Evolutionary conservation across 2,113 vertebrate genomes (phyloP).

Genomic region (Mirza zaza): DNA sequence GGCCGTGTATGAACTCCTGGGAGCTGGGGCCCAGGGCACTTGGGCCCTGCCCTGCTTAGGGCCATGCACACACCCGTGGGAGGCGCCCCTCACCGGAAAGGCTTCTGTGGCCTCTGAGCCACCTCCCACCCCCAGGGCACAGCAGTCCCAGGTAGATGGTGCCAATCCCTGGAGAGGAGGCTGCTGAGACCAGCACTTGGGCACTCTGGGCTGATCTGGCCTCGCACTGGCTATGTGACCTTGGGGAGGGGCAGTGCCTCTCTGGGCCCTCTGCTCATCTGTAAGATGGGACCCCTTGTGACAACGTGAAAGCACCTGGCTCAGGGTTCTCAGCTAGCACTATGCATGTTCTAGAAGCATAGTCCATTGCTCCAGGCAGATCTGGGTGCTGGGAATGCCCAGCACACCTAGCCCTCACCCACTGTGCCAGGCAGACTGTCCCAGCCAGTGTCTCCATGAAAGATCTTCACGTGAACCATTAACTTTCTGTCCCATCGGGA

Average conservation of each 20-base stretch:
- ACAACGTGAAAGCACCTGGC: fast-evolving
- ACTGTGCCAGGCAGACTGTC: neutral
- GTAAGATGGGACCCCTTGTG: neutral
- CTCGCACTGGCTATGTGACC: neutral
- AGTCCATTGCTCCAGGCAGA: fast-evolving
- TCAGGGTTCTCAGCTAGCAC: fast-evolving
- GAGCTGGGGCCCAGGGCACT: neutral
- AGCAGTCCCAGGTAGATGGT: too few species aligned
- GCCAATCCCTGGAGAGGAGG: too few species aligned
- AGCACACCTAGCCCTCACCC: fast-evolving
- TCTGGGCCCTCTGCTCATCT: neutral
- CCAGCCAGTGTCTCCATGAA: fast-evolving
- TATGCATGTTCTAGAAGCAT: fast-evolving
- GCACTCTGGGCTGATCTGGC: neutral
- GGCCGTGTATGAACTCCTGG: too few species aligned
- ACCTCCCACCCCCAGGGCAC: neutral
- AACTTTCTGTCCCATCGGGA: fast-evolving
- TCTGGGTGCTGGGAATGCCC: fast-evolving
- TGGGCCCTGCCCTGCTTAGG: fast-evolving
- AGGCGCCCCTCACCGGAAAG: fast-evolving
- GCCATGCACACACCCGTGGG: fast-evolving
- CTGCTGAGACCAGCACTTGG: neutral
- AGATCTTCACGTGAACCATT: fast-evolving
- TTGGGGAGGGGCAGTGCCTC: neutral
- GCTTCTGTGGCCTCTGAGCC: neutral